Conservation (phyloP, 2,113 vertebrate genomes). For the Brachypteracias leptosomus region DNA sequence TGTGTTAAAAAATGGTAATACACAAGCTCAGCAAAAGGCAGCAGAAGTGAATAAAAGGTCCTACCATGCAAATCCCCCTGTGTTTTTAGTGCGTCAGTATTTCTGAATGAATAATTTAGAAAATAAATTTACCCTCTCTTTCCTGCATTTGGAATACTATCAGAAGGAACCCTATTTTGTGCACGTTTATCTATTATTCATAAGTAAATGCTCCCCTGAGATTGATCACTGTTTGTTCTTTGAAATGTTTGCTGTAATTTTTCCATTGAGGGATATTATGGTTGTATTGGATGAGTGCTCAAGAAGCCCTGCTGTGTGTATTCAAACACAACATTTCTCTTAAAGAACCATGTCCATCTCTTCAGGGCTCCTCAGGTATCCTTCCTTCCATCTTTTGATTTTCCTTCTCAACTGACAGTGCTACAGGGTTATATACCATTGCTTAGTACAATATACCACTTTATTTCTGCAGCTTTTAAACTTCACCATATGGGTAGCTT, state of each 20-base stretch:
- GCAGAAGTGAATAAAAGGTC: not conserved
- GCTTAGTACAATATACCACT: not conserved
- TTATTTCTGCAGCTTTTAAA: not conserved
- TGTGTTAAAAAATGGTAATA: not conserved
- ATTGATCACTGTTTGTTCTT: not conserved
- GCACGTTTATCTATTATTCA: not conserved
- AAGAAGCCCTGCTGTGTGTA: not conserved
- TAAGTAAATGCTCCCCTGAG: not conserved
- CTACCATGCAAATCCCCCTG: not conserved
- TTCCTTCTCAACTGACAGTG: not conserved
- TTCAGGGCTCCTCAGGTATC: not conserved
- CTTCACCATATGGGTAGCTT: not conserved
- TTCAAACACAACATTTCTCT: not conserved
- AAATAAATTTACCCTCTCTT: not conserved
- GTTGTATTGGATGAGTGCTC: not conserved
- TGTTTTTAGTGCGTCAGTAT: not conserved
- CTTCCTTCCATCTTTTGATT: not conserved
- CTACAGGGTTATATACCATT: not conserved
- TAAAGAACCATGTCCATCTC: not conserved
- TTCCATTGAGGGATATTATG: not conserved
- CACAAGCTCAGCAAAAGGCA: not conserved
- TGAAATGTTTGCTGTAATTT: not conserved
- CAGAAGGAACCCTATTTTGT: not conserved
- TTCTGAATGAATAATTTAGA: constrained; percentile 18
- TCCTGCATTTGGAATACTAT: not conserved